phyloP scores from a whole-genome alignment of 23 tunicate genomes.

The Styela plicata region DNA sequence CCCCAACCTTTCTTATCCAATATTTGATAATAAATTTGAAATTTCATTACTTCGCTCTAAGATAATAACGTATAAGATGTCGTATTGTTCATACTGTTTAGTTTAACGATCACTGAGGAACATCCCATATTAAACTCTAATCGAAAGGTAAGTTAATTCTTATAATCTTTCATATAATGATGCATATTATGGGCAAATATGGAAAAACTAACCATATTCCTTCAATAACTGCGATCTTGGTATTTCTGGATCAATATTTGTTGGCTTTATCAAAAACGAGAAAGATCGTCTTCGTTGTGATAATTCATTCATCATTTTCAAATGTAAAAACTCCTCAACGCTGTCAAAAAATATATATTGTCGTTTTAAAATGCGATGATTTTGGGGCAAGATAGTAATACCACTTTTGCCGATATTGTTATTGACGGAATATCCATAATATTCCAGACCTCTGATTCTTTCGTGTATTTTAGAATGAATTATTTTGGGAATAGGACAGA shows the following conservation, averaged over 20 bases:
- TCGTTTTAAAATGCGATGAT: too few species aligned
- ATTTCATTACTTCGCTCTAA: too few species aligned
- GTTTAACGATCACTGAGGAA: too few species aligned
- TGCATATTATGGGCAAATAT: not conserved
- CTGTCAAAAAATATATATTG: not conserved
- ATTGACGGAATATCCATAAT: not conserved
- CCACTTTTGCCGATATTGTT: not conserved
- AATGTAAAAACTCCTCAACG: not conserved
- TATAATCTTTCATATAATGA: not conserved
- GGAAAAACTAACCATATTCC: not conserved
- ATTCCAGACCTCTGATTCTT: not conserved
- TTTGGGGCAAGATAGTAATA: not conserved
- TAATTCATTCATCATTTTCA: slow-evolving; percentile 5
- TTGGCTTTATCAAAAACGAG: not conserved
- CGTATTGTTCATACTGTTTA: too few species aligned
- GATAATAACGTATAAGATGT: too few species aligned
- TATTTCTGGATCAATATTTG: not conserved
- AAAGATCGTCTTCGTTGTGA: not conserved
- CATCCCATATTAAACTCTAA: too few species aligned
- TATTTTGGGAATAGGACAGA: not conserved
- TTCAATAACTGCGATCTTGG: not conserved
- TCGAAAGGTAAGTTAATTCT: too few species aligned
- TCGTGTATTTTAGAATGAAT: not conserved
- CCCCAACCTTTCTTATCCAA: too few species aligned
- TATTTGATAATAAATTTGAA: too few species aligned